Evolutionary conservation across 2,888 invertebrate genomes (phyloP), one percentile per base, ranked within the genome.

Genomic region (Labia minor): DNA sequence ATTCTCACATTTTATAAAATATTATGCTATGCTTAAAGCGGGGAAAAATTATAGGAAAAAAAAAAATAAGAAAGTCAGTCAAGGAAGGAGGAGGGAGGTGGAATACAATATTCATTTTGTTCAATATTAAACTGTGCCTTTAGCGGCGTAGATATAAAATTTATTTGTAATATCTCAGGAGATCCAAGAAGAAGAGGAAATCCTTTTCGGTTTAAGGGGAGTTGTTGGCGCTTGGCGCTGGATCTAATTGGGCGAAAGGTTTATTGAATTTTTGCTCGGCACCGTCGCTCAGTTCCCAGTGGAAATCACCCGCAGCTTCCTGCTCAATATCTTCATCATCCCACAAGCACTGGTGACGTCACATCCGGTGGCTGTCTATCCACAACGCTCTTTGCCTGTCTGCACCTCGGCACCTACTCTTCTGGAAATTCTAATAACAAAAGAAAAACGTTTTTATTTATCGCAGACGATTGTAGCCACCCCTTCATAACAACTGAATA

Each of bases 301-400:
- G 49, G 49, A 49, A 49, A 49, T 49, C 49, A 49, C 49, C 49
- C 49, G 49, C 49, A 49, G 49, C 49, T n/a, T 49, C 49, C 49
- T 49, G 49, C 49, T 49, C 49, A 49, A 49, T 49, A 49, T 49
- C 49, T 49, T 49, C 49, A 49, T 49, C 49, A 49, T 49, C 49
- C 49, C 49, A 16, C 26, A 26, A 26, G 4, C 26, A 26, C 26
- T 49, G 49, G 16, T 49, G 49, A 49, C 49, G 49, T 49, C 49
- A 49, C 49, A 49, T 49, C 49, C 49, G 49, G 49, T 14, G 49
- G 49, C 49, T 49, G 49, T 49, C 49, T 49, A 49, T 49, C 49
- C 49, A 14, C 26, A 26, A 26, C 26, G 26, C 26, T 26, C 26
- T 26, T 26, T 8, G 26, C 49, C 49, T 49, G 49, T 49, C 49